Percentiles rank a stretch among this genome's conserved stretches.
Conservation (phyloP, 1,140 invertebrate species). For the Cydia strobilella region DNA sequence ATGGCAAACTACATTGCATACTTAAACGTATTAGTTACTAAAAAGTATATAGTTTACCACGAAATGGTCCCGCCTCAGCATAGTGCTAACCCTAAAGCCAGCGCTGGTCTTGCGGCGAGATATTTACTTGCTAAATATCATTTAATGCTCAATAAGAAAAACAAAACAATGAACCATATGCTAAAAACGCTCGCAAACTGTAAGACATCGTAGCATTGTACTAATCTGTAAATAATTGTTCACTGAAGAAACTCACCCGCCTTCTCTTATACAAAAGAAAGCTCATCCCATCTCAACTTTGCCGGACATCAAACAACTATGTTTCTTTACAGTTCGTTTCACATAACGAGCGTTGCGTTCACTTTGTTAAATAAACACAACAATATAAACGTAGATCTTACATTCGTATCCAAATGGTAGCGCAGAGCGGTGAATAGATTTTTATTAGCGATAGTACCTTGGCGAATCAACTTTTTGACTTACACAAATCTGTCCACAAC, state of each 20-base stretch:
- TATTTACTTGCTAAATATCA: no score
- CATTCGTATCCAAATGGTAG: background rate
- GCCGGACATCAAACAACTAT: background rate
- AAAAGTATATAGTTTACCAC: no score
- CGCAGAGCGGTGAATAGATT: background rate
- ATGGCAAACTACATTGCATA: no score
- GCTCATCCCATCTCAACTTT: background rate
- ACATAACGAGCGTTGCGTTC: background rate
- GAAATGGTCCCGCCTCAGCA: no score
- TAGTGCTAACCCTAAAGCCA: no score
- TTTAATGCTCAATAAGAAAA: no score
- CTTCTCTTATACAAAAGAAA: background rate
- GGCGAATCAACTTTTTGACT: no score
- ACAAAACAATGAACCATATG: no score
- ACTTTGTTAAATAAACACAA: background rate
- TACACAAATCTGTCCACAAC: no score
- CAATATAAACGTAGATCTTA: background rate
- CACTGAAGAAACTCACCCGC: background rate
- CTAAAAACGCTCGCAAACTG: background rate
- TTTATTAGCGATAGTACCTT: background rate
- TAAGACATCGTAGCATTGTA: background rate
- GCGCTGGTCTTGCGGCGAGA: no score
- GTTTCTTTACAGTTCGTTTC: conserved; percentile 12
- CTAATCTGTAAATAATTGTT: background rate
- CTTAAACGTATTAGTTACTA: no score